Conservation (phyloP, 2,888 invertebrate species). For the Eretmocerus hayati region DNA sequence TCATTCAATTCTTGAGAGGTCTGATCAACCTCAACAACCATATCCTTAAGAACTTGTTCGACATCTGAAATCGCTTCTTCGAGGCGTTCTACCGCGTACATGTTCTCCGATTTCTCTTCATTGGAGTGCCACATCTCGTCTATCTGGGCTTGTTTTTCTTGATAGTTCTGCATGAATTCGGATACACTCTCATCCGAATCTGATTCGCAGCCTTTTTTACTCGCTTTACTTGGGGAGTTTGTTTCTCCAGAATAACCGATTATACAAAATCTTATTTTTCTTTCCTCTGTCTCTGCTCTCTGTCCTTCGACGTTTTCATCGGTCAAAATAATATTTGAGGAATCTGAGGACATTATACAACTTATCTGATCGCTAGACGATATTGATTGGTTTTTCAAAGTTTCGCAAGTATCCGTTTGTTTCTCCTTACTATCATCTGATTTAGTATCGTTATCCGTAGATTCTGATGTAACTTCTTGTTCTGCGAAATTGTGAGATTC, state of each 20-base stretch:
- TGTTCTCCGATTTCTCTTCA: constrained; percentile 10
- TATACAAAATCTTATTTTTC: constrained; percentile 12
- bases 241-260: constrained; percentile 9
- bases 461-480: constrained; percentile 27
- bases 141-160: constrained; percentile 6
- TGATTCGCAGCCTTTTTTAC: background rate
- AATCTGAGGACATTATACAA: background rate
- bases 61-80: constrained; percentile 1
- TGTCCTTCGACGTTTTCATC: background rate
- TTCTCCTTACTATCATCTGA: constrained; percentile 32
- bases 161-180: constrained; percentile 6
- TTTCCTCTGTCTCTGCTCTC: background rate
- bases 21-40: background rate
- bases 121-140: constrained; percentile 9
- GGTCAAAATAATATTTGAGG: background rate
- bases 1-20: background rate
- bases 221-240: background rate
- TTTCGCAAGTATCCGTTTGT: constrained; percentile 8
- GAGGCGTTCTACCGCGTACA: constrained; percentile 4
- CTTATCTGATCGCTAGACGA: background rate
- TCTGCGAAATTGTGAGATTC: constrained; percentile 26
- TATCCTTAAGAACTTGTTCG: constrained; percentile 1
- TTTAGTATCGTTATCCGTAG: constrained; percentile 31
- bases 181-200: constrained; percentile 12
- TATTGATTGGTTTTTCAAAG: background rate